Evolutionary conservation across 2,888 invertebrate genomes (phyloP), one percentile per base, ranked within the genome.

Genomic region (Hirtodrosophila trivittata): DNA sequence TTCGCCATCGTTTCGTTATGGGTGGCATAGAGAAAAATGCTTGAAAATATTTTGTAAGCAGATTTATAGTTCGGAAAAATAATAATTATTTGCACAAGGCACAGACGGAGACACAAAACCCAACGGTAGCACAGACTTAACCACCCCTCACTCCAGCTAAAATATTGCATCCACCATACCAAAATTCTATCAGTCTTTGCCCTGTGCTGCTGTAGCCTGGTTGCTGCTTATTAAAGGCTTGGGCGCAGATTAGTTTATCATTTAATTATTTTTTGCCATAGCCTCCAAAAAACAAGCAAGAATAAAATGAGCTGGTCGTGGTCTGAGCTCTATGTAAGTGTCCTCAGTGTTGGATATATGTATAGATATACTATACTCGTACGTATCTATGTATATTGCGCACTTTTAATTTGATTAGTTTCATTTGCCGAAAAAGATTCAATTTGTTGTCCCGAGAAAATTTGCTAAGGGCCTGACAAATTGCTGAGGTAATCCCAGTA

Each of bases 181-280:
- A 47, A 16, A 60, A 56, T 63, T 66, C 70, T 50, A 63, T 56
- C 63, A 50, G 38, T 41, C 51, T 62, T 41, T 52, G 52, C 51
- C 47, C 46, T 62, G 60, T 62, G 28, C 49, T 26, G 35, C 47
- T 47, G 42, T 54, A 30, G 32, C 60, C 41, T 51, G 49, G 57
- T 50, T 58, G 54, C 54, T 35, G 65, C 68, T 87, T 87, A 89
- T 88, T 89, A 87, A 85, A 82, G 78, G 78, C 75, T 75, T 64
- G 55, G 55, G 57, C 62, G 62, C 56, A 89, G 87, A 89, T 89
- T 89, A 89, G 89, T 89, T 88, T 88, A 82, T 89, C 87, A 89
- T 89, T 89, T 89, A 89, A 89, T 89, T 89, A 89, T 86, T 84
- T 82, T 84, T 77, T 82, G 70, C 57, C 66, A 57, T 54, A 57